Evolutionary conservation across 1,140 invertebrate species (phyloP), one percentile per base, ranked within the genome.

Genomic region (Megalonaias nervosa): DNA sequence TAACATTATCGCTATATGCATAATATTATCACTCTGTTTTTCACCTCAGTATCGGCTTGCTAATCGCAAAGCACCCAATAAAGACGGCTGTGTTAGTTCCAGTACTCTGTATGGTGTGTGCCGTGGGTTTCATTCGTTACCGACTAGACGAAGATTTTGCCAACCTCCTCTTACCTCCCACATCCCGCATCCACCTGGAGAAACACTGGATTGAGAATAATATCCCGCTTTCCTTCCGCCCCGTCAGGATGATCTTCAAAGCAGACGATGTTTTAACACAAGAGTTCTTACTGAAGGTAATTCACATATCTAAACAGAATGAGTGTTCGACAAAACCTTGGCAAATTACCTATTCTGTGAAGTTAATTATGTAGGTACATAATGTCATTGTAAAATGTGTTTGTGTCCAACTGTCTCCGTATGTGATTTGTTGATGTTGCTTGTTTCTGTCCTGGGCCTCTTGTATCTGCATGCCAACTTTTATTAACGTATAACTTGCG

Each of bases 131-230:
- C n/a, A 67, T 77, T 19, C 72, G 73, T 58, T 77, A 72, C 57
- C 58, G 73, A 62, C 62, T 77, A 15, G 67, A 77, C 59, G 57
- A 72, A 67, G 76, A 77, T 55, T 72, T 77, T 31, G 69, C 76
- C 5, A 66, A 77, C 13, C 57, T 77, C 2, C 64, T 77, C 19
- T 58, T 77, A 9, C 76, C 76, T 12, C 76, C 70, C 23, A 67
- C 69, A n/a, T 77, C 76, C n/a, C 70, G 76, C 14, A 77, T 77
- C 23, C 68, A 62, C 23, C 70, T 60, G 17, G 76, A 77, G 56
- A 70, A 71, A n/a, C 70, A 70, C 17, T 77, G 76, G 76, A 71
- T 77, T 12, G n/a, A 71, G 19, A n/a, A 60, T 13, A 62, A 77
- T 59, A 71, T 77, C 58, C 65, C 69, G 13, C 73, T 67, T 26